Evolutionary conservation across 2,113 vertebrate genomes (phyloP).

Genomic region (Puffinus mauretanicus): DNA sequence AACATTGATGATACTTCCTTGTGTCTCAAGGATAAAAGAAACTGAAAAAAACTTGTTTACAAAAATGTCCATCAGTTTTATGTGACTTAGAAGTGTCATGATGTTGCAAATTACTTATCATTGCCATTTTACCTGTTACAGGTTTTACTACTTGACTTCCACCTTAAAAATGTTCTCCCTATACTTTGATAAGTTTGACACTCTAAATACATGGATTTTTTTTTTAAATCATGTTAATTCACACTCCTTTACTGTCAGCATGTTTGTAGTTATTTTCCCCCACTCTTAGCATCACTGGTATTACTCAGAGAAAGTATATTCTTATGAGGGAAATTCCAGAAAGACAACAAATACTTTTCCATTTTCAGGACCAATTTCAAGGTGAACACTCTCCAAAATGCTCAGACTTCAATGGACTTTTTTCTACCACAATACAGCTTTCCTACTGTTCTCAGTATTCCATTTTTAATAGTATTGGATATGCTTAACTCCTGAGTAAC

Average conservation of each 20-base stretch:
- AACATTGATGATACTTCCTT: background rate
- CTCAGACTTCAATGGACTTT: background rate
- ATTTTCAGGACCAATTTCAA: background rate
- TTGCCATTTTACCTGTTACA: background rate
- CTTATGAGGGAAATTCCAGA: background rate
- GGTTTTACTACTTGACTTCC: background rate
- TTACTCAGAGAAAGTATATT: background rate
- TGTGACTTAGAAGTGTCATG: background rate
- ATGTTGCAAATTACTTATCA: background rate
- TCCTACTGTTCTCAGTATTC: background rate
- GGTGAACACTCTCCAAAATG: accelerated
- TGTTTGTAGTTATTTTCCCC: background rate
- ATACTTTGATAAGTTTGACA: background rate
- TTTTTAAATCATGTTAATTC: background rate
- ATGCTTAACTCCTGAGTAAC: background rate
- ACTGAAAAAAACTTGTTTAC: background rate
- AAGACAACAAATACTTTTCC: background rate
- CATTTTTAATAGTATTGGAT: accelerated
- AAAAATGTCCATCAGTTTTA: background rate
- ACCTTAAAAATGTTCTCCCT: background rate
- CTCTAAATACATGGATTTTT: background rate
- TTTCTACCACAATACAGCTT: background rate
- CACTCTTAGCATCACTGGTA: too few species aligned
- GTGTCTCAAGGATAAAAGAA: background rate
- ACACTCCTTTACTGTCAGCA: background rate